Percentiles rank a stretch among this genome's conserved stretches.
phyloP scores from a whole-genome alignment of 2,888 invertebrate genomes.

The Amphimallon solstitiale region DNA sequence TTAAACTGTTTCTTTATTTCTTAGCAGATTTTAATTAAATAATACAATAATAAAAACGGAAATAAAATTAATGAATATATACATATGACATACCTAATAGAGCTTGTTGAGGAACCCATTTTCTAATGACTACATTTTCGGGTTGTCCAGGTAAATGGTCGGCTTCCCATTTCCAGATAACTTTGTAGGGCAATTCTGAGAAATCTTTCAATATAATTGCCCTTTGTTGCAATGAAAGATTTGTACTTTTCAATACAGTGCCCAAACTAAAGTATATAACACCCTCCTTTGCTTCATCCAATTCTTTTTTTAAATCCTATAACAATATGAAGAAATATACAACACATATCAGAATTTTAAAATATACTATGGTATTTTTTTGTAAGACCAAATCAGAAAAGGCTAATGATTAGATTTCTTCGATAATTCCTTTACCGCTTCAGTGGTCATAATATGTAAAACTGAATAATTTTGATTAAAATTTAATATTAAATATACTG shows the following conservation, averaged over 20 bases:
- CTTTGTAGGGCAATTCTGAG: constrained; percentile 58
- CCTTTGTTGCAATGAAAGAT: constrained; percentile 55
- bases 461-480: no score
- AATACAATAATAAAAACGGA: not conserved
- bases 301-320: constrained; percentile 64
- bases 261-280: constrained; percentile 71
- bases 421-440: no score
- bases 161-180: constrained; percentile 64
- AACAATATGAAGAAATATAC: no score
- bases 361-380: no score
- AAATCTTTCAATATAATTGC: constrained; percentile 58
- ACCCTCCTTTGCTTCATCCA: constrained; percentile 67
- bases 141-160: constrained; percentile 57
- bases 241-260: constrained; percentile 66
- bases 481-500: no score
- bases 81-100: constrained; percentile 57
- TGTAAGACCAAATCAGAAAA: no score
- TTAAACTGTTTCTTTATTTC: no score
- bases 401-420: no score
- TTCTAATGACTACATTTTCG: constrained; percentile 58
- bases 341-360: no score
- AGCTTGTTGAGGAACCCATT: constrained; percentile 65
- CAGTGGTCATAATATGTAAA: no score
- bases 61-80: not conserved
- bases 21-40: no score